Percentiles rank a stretch among this genome's conserved stretches.
Conservation (phyloP, 2,797 vertebrate genomes). For the Esox lucius region DNA sequence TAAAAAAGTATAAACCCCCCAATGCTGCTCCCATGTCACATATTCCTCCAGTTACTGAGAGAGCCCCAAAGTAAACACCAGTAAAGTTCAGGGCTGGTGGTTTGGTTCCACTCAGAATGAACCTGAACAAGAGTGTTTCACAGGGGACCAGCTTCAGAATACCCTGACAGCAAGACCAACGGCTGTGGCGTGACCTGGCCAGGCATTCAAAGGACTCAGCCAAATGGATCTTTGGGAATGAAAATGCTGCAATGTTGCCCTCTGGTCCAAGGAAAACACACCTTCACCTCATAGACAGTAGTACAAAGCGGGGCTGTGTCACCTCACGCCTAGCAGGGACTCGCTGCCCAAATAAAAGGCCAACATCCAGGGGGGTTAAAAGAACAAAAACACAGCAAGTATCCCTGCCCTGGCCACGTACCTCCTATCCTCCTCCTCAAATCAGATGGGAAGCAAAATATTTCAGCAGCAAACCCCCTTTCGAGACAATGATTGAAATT, state of each 20-base stretch:
- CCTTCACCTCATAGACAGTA: constrained; percentile 62
- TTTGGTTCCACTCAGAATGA: constrained; percentile 12
- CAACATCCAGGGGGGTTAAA: not conserved
- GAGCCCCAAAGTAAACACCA: constrained; percentile 39
- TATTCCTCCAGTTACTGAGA: constrained; percentile 7
- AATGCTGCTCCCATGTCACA: constrained; percentile 21
- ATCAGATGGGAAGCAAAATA: constrained; percentile 48
- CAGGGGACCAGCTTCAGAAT: constrained; percentile 24
- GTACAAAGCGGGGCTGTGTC: constrained; percentile 64
- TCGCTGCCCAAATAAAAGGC: constrained; percentile 48
- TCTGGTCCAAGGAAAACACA: constrained; percentile 70
- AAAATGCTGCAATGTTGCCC: constrained; percentile 46
- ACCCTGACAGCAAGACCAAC: constrained; percentile 26
- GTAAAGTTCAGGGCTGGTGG: constrained; percentile 33
- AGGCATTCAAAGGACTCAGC: constrained; percentile 54
- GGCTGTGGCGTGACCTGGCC: constrained; percentile 43
- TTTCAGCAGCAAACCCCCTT: constrained; percentile 39
- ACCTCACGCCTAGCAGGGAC: constrained; percentile 58
- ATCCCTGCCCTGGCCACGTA: constrained; percentile 26
- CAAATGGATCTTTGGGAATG: constrained; percentile 65
- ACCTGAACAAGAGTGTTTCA: constrained; percentile 20
- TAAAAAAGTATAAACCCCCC: constrained; percentile 18
- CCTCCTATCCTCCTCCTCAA: constrained; percentile 30
- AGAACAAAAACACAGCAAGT: constrained; percentile 31
- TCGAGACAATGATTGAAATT: constrained; percentile 48